Evolutionary conservation across 2,113 vertebrate genomes (phyloP).

Genomic region (Psittacara wagleri): DNA sequence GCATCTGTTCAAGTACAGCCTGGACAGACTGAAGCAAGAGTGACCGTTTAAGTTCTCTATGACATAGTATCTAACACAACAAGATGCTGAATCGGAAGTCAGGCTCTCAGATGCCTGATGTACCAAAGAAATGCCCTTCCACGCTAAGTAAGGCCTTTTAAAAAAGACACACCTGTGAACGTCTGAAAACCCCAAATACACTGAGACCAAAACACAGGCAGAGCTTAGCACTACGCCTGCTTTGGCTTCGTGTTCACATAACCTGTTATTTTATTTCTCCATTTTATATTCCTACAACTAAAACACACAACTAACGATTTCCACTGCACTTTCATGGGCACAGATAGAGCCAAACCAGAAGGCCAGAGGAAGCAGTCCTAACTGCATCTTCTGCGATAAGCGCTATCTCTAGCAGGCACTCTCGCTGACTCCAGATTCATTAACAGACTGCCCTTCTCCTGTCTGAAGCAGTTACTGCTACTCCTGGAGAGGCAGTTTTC

Average conservation of each 20-base stretch:
- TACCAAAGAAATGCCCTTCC: background rate
- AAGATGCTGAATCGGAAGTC: background rate
- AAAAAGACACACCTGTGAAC: background rate
- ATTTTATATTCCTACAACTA: accelerated
- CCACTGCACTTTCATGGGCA: background rate
- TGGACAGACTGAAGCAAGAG: background rate
- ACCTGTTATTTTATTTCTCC: background rate
- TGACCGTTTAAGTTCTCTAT: background rate
- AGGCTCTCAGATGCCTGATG: background rate
- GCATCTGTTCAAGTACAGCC: background rate
- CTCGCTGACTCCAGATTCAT: background rate
- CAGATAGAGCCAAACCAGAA: background rate
- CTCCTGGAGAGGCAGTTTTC: background rate
- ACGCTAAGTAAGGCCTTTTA: background rate
- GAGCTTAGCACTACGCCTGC: background rate
- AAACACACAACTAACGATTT: background rate
- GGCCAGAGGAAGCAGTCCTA: background rate
- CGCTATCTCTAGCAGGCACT: background rate
- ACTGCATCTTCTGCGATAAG: background rate
- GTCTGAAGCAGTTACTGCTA: background rate
- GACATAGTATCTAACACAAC: background rate
- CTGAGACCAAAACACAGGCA: background rate
- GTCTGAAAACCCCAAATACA: background rate
- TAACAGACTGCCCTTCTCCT: background rate
- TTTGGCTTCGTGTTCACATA: background rate